Evolutionary conservation across 1,140 invertebrate species (phyloP).

Genomic region (Zaprionus vittiger): DNA sequence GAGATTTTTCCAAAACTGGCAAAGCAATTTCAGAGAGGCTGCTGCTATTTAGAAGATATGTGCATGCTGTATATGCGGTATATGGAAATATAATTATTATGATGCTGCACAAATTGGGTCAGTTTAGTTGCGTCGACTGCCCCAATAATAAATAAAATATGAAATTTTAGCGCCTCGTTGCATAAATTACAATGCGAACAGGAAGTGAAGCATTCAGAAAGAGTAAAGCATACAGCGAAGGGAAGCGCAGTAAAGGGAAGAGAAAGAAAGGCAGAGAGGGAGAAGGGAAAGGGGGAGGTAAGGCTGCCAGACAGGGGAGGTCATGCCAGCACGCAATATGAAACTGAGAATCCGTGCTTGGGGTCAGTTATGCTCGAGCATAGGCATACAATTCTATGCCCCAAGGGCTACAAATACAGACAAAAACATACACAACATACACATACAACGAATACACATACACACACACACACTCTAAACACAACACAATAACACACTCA

Average conservation of each 20-base stretch:
- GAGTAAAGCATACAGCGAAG: no score
- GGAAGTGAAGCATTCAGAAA: constrained; percentile 25
- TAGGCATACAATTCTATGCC: constrained; percentile 10
- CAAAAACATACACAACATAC: background rate
- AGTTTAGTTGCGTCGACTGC: constrained; percentile 11
- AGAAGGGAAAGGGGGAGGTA: background rate
- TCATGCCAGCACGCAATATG: constrained; percentile 57
- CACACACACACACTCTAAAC: constrained; percentile 1
- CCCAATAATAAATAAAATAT: constrained; percentile 19
- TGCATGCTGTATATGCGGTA: background rate
- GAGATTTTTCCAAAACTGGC: constrained; percentile 62
- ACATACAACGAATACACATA: background rate
- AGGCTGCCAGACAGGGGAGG: constrained; percentile 8
- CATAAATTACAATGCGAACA: constrained; percentile 40
- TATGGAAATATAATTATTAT: constrained; percentile 12
- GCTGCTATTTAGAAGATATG: constrained; percentile 34
- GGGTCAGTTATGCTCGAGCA: constrained; percentile 52
- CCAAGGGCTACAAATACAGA: constrained; percentile 7
- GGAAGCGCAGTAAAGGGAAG: background rate
- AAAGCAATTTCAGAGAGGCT: constrained; percentile 9
- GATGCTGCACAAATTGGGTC: constrained; percentile 26
- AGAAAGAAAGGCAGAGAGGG: no score
- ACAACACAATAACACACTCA: background rate
- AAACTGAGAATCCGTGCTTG: constrained; percentile 45
- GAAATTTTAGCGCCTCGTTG: constrained; percentile 29